Evolutionary conservation across 2,888 invertebrate species (phyloP).

Genomic region (Microplitis deprimator): DNA sequence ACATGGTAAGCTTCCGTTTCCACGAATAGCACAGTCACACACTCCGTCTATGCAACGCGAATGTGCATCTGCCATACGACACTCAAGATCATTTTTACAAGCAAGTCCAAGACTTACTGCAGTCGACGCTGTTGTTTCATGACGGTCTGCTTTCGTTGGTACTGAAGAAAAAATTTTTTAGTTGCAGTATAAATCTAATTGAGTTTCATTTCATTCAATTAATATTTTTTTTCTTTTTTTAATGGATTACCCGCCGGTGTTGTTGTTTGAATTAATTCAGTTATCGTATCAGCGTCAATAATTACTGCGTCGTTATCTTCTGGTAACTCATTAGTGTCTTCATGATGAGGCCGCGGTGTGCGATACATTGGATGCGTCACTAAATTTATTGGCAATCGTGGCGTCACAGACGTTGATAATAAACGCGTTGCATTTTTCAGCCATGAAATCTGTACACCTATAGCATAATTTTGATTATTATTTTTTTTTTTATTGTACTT

Average conservation of each 20-base stretch:
- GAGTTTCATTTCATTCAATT: too few relatives aligned
- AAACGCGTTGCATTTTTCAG: slow-evolving; percentile 64
- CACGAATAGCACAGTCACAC: slow-evolving; percentile 82
- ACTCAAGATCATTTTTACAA: slow-evolving; percentile 84
- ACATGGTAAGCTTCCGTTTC: slow-evolving; percentile 75
- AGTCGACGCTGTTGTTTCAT: slow-evolving; percentile 59
- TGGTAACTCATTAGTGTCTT: slow-evolving; percentile 57
- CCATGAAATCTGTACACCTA: slow-evolving; percentile 66
- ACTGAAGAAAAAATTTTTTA: slow-evolving; percentile 46
- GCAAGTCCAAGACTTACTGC: slow-evolving; percentile 83
- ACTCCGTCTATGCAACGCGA: slow-evolving; percentile 82
- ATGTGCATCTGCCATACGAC: slow-evolving; percentile 84
- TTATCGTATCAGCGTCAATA: slow-evolving; percentile 61
- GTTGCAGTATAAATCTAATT: too few relatives aligned
- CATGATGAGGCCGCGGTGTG: slow-evolving; percentile 53
- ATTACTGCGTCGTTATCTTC: slow-evolving; percentile 63
- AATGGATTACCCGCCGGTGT: slow-evolving; percentile 44
- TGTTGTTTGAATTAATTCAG: slow-evolving; percentile 56
- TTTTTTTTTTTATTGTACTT: slow-evolving; percentile 33
- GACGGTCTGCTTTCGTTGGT: slow-evolving; percentile 65
- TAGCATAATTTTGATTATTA: background rate
- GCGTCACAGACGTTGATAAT: slow-evolving; percentile 56
- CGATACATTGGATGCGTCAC: slow-evolving; percentile 58
- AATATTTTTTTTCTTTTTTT: too few relatives aligned
- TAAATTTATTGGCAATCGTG: slow-evolving; percentile 57